These are phyloP conservation scores for Panurus biarmicus DNA, from an alignment of 2,113 vertebrate genomes.

Conservation along the genomic window DNA sequence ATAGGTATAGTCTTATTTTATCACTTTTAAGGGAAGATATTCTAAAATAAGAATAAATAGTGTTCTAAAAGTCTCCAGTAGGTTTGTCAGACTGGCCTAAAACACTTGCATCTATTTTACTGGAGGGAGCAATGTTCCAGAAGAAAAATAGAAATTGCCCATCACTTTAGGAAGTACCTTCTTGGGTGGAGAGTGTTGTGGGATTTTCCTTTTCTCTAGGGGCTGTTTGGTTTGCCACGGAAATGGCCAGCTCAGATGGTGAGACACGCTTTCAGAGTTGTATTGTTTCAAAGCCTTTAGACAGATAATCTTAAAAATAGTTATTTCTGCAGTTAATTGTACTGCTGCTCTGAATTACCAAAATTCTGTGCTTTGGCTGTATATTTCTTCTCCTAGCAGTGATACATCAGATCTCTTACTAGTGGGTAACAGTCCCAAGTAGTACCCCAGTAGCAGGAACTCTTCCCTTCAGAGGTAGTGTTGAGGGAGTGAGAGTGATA, in stretches of 20 bases:
- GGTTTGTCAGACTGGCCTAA: neutral
- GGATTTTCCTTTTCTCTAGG: neutral
- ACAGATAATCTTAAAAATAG: neutral
- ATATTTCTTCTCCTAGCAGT: neutral
- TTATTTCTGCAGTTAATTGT: neutral
- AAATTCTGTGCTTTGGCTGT: neutral
- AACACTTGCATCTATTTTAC: neutral
- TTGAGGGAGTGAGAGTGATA: neutral
- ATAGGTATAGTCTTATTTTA: neutral
- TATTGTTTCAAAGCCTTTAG: neutral
- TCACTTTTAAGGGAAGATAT: neutral
- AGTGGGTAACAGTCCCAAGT: neutral
- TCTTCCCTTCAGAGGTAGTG: neutral
- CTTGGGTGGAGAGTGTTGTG: neutral
- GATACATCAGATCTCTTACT: neutral
- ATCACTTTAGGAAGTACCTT: neutral
- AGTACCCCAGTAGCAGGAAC: neutral
- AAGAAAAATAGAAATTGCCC: neutral
- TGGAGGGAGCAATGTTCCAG: neutral
- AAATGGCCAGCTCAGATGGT: neutral
- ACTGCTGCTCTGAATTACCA: neutral
- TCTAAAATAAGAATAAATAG: neutral
- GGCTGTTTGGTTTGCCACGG: neutral
- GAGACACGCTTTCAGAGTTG: neutral
- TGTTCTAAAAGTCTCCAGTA: neutral